phyloP scores from a whole-genome alignment of 1,140 invertebrate genomes.

The Drosophila grimshawi region DNA sequence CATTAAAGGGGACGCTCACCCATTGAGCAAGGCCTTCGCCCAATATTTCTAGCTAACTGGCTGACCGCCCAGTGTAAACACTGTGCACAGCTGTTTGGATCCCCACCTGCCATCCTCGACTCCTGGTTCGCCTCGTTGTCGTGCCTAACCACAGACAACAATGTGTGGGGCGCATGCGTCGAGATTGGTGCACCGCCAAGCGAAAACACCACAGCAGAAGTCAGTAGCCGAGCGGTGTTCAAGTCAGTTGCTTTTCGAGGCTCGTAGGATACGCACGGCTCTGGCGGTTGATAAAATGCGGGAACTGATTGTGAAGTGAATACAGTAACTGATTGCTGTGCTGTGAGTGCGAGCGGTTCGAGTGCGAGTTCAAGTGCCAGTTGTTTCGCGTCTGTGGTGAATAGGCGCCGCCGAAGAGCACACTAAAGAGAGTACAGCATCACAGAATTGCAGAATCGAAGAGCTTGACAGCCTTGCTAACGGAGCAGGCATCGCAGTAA shows the following conservation, averaged over 20 bases:
- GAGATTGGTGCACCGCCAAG: conserved; percentile 41
- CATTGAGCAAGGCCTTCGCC: conserved; percentile 34
- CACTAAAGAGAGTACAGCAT: conserved; percentile 38
- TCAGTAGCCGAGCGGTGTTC: conserved; percentile 10
- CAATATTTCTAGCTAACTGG: conserved; percentile 1
- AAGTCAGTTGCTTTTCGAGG: conserved; percentile 77
- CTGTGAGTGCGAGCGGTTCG: conserved; percentile 42
- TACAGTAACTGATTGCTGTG: conserved; percentile 30
- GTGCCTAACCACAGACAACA: conserved; percentile 81
- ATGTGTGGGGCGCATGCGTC: conserved; percentile 58
- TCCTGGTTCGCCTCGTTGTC: conserved; percentile 9
- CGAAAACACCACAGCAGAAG: conserved; percentile 24
- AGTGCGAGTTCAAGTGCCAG: conserved; percentile 48
- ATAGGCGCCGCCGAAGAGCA: conserved; percentile 60
- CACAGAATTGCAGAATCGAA: conserved; percentile 6
- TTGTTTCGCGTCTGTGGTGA: conserved; percentile 56
- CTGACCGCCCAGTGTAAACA: conserved; percentile 42
- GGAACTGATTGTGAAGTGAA: conserved; percentile 45
- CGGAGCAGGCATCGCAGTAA: conserved; percentile 56
- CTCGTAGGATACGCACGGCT: conserved; percentile 80
- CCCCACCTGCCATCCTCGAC: background rate
- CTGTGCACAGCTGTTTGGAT: conserved; percentile 65
- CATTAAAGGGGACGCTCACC: conserved; percentile 63
- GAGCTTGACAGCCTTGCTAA: conserved; percentile 20
- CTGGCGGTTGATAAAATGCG: conserved; percentile 55